Base-by-base conservation (phyloP, 1,140 invertebrate genomes). In the Mizuhopecten yessoensis region DNA sequence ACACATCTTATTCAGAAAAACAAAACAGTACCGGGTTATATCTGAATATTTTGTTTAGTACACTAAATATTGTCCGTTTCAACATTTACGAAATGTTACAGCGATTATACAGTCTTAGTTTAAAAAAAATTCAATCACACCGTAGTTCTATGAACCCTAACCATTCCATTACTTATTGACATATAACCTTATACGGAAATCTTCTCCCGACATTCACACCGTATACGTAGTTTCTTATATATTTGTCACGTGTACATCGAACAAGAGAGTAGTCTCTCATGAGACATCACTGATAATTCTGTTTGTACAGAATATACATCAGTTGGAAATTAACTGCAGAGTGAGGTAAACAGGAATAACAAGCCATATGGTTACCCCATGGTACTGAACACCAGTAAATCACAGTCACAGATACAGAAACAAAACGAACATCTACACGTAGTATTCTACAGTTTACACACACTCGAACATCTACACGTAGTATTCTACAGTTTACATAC, bases 271-370 rank as follows among this genome's bases (percentile, higher is more conserved):
- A 49, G 2, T 49, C 45, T 17, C 3, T 9, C 1, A n/a, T 3
- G 17, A 75, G 29, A 29, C 17, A 29, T 75, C n/a, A n/a, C n/a
- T 29, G 23, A 75, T 75, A n/a, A 75, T 75, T 75, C 57, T n/a
- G 29, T 75, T 75, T n/a, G 17, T 7, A n/a, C 57, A 75, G n/a
- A n/a, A 75, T 75, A 9, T 29, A 75, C 29, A 9, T 29, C 23
- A 75, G 57, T 75, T 75, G 57, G 57, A 75, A 75, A 75, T 75
- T 75, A 5, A 75, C 57, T 17, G 57, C 57, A 75, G 57, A 75
- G 57, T 75, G 57, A 75, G 57, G 57, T 75, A 75, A 29, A 23
- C 5, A 75, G 23, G 23, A 75, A 75, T 75, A 29, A 75, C 57
- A 75, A 17, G 57, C 23, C 57, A 29, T 23, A 20, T n/a, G n/a